phyloP scores from a whole-genome alignment of 2,113 vertebrate genomes.

The Leptosomus discolor region DNA sequence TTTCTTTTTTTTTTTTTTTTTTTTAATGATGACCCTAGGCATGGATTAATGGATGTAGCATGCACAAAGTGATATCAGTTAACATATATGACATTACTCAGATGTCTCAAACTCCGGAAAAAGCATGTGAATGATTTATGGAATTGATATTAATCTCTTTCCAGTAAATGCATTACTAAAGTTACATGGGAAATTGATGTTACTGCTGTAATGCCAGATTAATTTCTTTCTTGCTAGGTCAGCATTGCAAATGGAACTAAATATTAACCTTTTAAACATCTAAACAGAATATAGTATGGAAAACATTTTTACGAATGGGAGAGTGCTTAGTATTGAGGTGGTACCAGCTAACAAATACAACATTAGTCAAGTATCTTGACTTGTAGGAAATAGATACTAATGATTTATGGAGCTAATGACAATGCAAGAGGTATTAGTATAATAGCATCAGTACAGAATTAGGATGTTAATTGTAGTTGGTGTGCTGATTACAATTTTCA shows the following conservation, averaged over 20 bases:
- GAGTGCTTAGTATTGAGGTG: background rate
- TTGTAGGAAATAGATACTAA: background rate
- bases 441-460: background rate
- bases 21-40: constrained; percentile 76
- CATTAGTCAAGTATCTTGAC: background rate
- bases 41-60: constrained; percentile 86
- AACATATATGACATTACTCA: constrained; percentile 86
- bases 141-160: constrained; percentile 97
- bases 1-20: constrained; percentile 65
- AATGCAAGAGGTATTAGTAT: background rate
- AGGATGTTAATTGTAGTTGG: background rate
- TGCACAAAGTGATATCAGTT: constrained; percentile 83
- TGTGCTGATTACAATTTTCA: background rate
- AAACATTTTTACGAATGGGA: constrained; percentile 36
- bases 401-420: background rate
- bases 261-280: constrained; percentile 77
- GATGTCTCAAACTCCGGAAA: constrained; percentile 83
- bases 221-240: constrained; percentile 85
- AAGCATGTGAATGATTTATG: constrained; percentile 95
- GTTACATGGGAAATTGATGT: constrained; percentile 89
- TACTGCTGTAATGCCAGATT: constrained; percentile 86
- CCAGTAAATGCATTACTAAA: constrained; percentile 92
- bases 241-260: constrained; percentile 81
- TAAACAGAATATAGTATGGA: constrained; percentile 54
- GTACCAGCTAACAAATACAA: background rate